Evolutionary conservation across 1,140 invertebrate genomes (phyloP).

Genomic region (Phymorhynchus buccinoides): DNA sequence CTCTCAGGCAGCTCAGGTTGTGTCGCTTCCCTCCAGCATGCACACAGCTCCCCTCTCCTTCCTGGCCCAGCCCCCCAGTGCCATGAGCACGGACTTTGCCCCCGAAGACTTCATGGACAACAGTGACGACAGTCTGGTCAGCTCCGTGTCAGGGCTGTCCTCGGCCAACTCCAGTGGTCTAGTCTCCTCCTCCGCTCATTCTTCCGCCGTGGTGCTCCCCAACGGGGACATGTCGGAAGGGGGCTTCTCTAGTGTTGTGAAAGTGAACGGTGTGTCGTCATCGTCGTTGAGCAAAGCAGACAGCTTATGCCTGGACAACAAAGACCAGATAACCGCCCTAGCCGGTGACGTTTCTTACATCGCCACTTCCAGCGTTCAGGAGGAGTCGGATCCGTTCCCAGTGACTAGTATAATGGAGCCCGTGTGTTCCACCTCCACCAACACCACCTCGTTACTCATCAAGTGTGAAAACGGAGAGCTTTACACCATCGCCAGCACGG

Average conservation of each 20-base stretch:
- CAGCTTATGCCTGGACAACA: background rate
- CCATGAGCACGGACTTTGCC: conserved; percentile 19
- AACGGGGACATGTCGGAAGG: conserved; percentile 16
- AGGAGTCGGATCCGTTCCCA: background rate
- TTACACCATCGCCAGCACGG: background rate
- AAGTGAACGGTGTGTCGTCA: conserved; percentile 35
- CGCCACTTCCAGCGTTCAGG: background rate
- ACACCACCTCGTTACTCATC: conserved; percentile 11
- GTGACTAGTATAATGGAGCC: conserved; percentile 28
- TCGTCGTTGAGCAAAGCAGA: background rate
- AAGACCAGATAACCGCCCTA: background rate
- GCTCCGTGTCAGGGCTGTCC: conserved; percentile 27
- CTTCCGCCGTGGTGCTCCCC: conserved; percentile 1
- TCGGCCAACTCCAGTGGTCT: conserved; percentile 35
- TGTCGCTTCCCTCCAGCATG: conserved; percentile 14
- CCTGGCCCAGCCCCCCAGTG: conserved; percentile 15
- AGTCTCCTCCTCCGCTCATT: background rate
- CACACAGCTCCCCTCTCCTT: conserved; percentile 4
- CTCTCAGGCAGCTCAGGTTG: conserved; percentile 36
- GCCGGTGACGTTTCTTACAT: background rate
- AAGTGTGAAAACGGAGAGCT: conserved; percentile 34
- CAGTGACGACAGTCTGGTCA: conserved; percentile 32
- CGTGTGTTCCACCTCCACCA: background rate
- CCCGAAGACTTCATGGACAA: conserved; percentile 35
- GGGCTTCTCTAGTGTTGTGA: conserved; percentile 24